These are phyloP conservation scores for Melieria crassipennis DNA, from an alignment of 2,888 invertebrate species.

Conservation along the genomic window DNA sequence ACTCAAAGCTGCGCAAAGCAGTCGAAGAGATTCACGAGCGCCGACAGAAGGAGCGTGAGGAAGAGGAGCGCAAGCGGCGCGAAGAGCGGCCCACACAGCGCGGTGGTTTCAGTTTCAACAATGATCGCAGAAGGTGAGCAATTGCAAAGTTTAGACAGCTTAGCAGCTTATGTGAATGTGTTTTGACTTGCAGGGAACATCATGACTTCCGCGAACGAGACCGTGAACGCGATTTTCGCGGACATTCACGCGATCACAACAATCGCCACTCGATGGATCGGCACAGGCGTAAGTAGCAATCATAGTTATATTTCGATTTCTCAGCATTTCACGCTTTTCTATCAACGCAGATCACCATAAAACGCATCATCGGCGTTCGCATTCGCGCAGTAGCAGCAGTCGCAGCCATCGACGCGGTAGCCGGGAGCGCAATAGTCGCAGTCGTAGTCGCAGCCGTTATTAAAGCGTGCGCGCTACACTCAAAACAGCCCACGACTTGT, in stretches of 20 bases:
- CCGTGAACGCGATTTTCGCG: constrained; percentile 52
- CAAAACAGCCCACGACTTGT: constrained; percentile 2
- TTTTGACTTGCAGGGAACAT: constrained; percentile 45
- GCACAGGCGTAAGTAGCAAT: constrained; percentile 54
- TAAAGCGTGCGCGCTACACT: constrained; percentile 43
- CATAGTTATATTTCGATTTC: constrained; percentile 9
- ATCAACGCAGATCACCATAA: constrained; percentile 54
- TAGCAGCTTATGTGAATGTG: background rate
- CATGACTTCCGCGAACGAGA: constrained; percentile 41
- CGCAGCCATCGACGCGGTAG: constrained; percentile 51
- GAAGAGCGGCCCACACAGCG: constrained; percentile 50
- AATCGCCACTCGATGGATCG: constrained; percentile 53
- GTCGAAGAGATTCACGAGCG: constrained; percentile 74
- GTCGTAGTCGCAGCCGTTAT: constrained; percentile 63
- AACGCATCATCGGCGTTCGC: constrained; percentile 54
- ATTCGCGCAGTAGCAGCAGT: constrained; percentile 53
- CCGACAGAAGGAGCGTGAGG: constrained; percentile 72
- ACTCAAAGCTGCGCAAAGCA: constrained; percentile 75
- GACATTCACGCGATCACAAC: constrained; percentile 58
- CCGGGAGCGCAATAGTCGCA: constrained; percentile 57
- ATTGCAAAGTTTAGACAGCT: background rate
- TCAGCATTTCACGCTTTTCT: constrained; percentile 1
- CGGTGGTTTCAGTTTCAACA: constrained; percentile 44
- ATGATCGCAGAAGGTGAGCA: constrained; percentile 53
- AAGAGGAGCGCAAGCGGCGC: constrained; percentile 66